These are phyloP conservation scores for Enteromius argenteus DNA, from an alignment of 2,797 vertebrate species.

Conservation along the genomic window DNA sequence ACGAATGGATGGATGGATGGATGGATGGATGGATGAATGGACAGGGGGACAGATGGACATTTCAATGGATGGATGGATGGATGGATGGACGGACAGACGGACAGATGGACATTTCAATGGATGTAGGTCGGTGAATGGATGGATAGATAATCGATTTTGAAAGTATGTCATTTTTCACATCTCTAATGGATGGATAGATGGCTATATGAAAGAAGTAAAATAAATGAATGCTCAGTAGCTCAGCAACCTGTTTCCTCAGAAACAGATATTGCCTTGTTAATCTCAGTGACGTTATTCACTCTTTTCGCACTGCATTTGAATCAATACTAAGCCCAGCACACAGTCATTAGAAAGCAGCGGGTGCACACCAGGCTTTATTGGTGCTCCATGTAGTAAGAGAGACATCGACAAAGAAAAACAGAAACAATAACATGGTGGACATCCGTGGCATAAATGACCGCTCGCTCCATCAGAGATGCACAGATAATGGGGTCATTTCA, in stretches of 20 bases:
- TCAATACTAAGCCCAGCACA: slow-evolving; percentile 53
- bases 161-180: not conserved
- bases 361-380: slow-evolving; percentile 50
- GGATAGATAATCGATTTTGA: not conserved
- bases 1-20: too few species aligned
- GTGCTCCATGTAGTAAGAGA: slow-evolving; percentile 23
- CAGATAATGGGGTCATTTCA: slow-evolving; percentile 45
- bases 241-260: slow-evolving; percentile 40
- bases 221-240: slow-evolving; percentile 31
- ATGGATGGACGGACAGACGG: not conserved
- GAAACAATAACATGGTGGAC: slow-evolving; percentile 47
- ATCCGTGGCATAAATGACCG: slow-evolving; percentile 33
- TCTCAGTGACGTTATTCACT: slow-evolving; percentile 55
- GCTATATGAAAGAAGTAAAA: not conserved
- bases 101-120: not conserved
- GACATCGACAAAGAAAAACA: slow-evolving; percentile 20
- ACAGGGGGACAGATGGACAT: not conserved
- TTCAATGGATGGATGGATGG: not conserved
- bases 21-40: not conserved
- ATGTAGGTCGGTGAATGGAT: not conserved
- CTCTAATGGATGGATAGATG: not conserved
- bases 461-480: slow-evolving; percentile 23
- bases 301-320: slow-evolving; percentile 58
- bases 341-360: slow-evolving; percentile 52
- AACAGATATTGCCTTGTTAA: slow-evolving; percentile 43